Conservation (phyloP, 2,888 invertebrate species). For the Boloria euphrosyne region DNA sequence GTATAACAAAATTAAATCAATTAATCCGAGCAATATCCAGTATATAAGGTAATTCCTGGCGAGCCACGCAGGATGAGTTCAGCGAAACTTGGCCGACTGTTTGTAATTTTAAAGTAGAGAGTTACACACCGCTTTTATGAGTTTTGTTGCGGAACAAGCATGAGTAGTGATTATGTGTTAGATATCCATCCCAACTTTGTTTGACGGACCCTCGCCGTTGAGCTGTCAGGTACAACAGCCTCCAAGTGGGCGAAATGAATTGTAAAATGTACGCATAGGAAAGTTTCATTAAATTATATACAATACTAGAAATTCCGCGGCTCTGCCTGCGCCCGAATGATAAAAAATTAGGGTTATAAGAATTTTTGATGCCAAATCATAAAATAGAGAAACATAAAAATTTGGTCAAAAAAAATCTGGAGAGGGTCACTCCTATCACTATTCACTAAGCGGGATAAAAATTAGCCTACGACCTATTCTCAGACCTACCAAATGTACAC, state of each 20-base stretch:
- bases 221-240: constrained; percentile 5
- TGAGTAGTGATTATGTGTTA: constrained; percentile 50
- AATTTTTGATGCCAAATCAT: too few species aligned
- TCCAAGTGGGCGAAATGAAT: constrained; percentile 1
- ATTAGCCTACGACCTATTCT: too few species aligned
- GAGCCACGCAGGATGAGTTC: constrained; percentile 62
- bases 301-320: too few species aligned
- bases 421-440: too few species aligned
- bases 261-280: not conserved
- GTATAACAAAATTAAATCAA: not conserved
- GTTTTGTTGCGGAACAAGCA: constrained; percentile 59
- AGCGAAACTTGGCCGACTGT: constrained; percentile 76
- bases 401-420: too few species aligned
- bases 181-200: constrained; percentile 34
- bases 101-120: constrained; percentile 78
- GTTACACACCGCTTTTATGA: constrained; percentile 70
- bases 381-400: too few species aligned
- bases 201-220: constrained; percentile 15
- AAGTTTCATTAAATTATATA: too few species aligned
- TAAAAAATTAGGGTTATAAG: too few species aligned
- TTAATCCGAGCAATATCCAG: constrained; percentile 11
- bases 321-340: too few species aligned
- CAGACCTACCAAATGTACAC: too few species aligned
- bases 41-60: constrained; percentile 14
- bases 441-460: too few species aligned